Conservation (phyloP, 2,113 vertebrate species). For the Chloebia gouldiae region DNA sequence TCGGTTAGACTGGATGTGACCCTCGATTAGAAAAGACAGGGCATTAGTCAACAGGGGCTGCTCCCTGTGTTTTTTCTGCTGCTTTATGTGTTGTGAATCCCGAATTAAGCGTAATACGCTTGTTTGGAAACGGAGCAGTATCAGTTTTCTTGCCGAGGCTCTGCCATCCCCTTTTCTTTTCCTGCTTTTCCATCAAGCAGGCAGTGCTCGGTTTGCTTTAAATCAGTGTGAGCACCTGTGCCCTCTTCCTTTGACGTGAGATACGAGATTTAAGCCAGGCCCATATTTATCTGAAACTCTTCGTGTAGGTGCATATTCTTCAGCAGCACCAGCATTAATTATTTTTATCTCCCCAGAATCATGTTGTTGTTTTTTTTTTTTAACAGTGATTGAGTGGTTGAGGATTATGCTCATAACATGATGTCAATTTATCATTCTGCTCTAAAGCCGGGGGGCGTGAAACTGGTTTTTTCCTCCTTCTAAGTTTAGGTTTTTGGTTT, state of each 20-base stretch:
- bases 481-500: neutral
- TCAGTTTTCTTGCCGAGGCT: neutral
- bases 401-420: conserved; percentile 44
- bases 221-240: neutral
- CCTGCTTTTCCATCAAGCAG: neutral
- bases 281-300: neutral
- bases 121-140: conserved; percentile 32
- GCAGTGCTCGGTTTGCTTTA: neutral
- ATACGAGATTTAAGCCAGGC: neutral
- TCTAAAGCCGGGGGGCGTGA: conserved; percentile 39
- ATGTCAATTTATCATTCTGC: conserved; percentile 56
- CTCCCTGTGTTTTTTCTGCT: conserved; percentile 52
- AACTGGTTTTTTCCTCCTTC: conserved; percentile 27
- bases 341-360: conserved; percentile 59
- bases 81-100: conserved; percentile 64
- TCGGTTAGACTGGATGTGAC: conserved; percentile 79
- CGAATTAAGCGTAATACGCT: conserved; percentile 31
- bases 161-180: neutral
- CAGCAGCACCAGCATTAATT: conserved; percentile 35
- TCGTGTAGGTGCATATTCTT: neutral
- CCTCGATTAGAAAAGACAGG: conserved; percentile 74
- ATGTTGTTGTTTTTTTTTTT: conserved; percentile 29
- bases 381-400: conserved; percentile 55
- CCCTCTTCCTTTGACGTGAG: neutral
- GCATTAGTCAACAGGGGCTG: conserved; percentile 75